Evolutionary conservation across 1,140 invertebrate genomes (phyloP).

Genomic region (Antheraea mylitta): DNA sequence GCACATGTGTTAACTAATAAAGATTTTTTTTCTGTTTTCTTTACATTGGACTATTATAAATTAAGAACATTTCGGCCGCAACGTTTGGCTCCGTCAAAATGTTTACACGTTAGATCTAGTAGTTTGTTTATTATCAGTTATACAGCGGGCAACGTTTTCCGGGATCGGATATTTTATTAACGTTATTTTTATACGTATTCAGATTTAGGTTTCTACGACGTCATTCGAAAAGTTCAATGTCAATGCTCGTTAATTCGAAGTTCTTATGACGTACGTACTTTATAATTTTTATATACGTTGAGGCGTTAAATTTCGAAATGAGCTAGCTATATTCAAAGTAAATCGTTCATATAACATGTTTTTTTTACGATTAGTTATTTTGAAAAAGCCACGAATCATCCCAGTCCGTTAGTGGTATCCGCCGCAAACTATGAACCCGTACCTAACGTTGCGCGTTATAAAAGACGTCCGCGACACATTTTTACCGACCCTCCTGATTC

Average conservation of each 20-base stretch:
- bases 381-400: too few relatives aligned
- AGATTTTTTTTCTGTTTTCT: constrained; percentile 3
- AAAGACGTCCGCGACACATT: too few relatives aligned
- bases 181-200: not conserved
- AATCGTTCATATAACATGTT: too few relatives aligned
- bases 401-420: too few relatives aligned
- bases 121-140: constrained; percentile 1
- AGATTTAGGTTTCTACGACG: not conserved
- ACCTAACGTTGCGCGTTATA: too few relatives aligned
- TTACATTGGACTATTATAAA: constrained; percentile 5
- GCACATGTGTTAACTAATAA: constrained; percentile 26
- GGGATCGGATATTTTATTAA: not conserved
- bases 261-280: not conserved
- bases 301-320: too few relatives aligned
- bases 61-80: not conserved
- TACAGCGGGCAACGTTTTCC: not conserved
- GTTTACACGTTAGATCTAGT: not conserved
- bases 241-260: not conserved
- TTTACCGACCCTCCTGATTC: too few relatives aligned
- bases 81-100: not conserved
- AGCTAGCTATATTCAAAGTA: too few relatives aligned
- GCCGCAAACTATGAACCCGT: too few relatives aligned
- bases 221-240: not conserved
- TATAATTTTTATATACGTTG: not conserved
- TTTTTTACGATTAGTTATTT: too few relatives aligned